Conservation (phyloP, 1,140 invertebrate genomes). For the Leucophenga varia region DNA sequence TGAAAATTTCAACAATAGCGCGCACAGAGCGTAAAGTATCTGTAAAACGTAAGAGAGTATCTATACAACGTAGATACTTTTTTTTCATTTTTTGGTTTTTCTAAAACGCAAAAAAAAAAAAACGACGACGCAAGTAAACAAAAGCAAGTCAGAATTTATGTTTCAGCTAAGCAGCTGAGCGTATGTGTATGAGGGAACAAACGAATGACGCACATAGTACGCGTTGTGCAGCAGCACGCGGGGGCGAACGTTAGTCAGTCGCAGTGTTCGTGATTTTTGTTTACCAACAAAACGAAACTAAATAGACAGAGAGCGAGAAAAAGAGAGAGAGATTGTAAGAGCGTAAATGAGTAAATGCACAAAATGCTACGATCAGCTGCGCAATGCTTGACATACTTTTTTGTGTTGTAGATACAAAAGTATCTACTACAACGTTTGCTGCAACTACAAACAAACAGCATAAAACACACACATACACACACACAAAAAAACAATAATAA, state of each 20-base stretch:
- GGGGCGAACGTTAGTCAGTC: slow-evolving; percentile 30
- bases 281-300: slow-evolving; percentile 37
- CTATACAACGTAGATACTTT: too few relatives aligned
- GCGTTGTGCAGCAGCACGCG: slow-evolving; percentile 29
- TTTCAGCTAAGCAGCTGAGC: slow-evolving; percentile 27
- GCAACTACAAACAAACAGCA: slow-evolving; percentile 9
- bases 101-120: too few relatives aligned
- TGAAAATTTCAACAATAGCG: too few relatives aligned
- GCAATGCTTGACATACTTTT: slow-evolving; percentile 45
- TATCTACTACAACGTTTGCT: slow-evolving; percentile 9
- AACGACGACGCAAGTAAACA: too few relatives aligned
- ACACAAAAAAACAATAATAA: too few relatives aligned
- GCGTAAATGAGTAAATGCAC: neutral
- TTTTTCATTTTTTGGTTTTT: too few relatives aligned
- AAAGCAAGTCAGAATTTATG: slow-evolving; percentile 20
- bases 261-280: slow-evolving; percentile 42
- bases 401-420: too few relatives aligned
- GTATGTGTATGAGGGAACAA: slow-evolving; percentile 27
- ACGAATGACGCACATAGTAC: slow-evolving; percentile 20
- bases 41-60: too few relatives aligned
- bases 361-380: slow-evolving; percentile 37
- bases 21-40: too few relatives aligned
- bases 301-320: too few relatives aligned
- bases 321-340: too few relatives aligned
- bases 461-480: neutral